Conservation (phyloP, 2,888 invertebrate genomes). For the Drosophila peninsularis region DNA sequence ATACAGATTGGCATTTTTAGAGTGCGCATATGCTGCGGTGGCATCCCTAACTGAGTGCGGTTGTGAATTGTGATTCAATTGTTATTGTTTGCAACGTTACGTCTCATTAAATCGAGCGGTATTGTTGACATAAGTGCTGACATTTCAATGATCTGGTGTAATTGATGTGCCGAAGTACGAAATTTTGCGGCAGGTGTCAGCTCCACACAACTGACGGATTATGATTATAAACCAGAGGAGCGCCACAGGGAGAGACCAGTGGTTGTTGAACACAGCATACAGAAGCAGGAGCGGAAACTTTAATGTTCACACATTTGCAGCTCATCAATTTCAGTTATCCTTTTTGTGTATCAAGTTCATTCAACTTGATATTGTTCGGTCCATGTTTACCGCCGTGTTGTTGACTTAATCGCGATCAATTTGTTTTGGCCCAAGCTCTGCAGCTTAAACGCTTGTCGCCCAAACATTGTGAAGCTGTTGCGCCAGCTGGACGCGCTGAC, state of each 20-base stretch:
- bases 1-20: slow-evolving; percentile 67
- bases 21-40: slow-evolving; percentile 56
- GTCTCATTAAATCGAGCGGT: slow-evolving; percentile 61
- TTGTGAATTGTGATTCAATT: slow-evolving; percentile 25
- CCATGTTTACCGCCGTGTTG: slow-evolving; percentile 63
- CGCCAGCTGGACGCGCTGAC: slow-evolving; percentile 28
- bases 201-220: slow-evolving; percentile 19
- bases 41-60: slow-evolving; percentile 38
- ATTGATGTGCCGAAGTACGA: slow-evolving; percentile 61
- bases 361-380: slow-evolving; percentile 56
- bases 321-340: slow-evolving; percentile 71
- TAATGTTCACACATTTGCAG: slow-evolving; percentile 76
- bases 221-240: slow-evolving; percentile 18
- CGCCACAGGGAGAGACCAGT: not conserved
- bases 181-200: slow-evolving; percentile 65
- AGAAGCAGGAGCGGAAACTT: slow-evolving; percentile 61
- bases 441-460: slow-evolving; percentile 71
- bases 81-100: slow-evolving; percentile 60
- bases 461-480: slow-evolving; percentile 47
- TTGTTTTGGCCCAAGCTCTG: slow-evolving; percentile 40
- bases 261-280: slow-evolving; percentile 1
- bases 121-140: slow-evolving; percentile 57
- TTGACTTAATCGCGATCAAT: slow-evolving; percentile 74
- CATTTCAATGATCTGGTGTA: slow-evolving; percentile 59
- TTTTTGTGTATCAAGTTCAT: slow-evolving; percentile 62